A percentile compares a stretch with the other conserved stretches of the same genome.
phyloP scores from a whole-genome alignment of 1,140 invertebrate genomes.

The Nixonia krombeini region DNA sequence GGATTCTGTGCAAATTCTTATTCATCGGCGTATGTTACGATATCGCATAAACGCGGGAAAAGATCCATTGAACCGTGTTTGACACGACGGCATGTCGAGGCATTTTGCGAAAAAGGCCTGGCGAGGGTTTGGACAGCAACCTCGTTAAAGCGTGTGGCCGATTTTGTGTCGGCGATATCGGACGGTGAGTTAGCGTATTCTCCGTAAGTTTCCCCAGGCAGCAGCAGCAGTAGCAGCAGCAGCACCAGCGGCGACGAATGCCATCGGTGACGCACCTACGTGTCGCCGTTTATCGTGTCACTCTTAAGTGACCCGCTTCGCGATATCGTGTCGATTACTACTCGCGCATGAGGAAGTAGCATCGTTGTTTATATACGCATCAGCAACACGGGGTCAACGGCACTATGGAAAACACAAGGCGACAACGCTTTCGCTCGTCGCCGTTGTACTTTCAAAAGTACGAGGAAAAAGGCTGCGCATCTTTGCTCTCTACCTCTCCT shows the following conservation, averaged over 20 bases:
- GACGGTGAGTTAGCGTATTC: conserved; percentile 1
- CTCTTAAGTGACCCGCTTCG: conserved; percentile 13
- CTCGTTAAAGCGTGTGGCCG: neutral
- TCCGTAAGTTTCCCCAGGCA: neutral
- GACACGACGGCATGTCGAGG: too few species aligned
- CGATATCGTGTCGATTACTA: conserved; percentile 12
- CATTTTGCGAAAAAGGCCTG: too few species aligned
- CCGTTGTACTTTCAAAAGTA: conserved; percentile 12
- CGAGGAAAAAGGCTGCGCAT: conserved; percentile 4
- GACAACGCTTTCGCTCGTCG: conserved; percentile 16
- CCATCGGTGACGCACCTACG: conserved; percentile 6
- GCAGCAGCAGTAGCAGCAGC: neutral
- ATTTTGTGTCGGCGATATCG: neutral
- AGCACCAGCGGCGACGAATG: neutral
- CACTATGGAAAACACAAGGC: conserved; percentile 15
- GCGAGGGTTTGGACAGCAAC: too few species aligned
- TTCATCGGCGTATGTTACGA: too few species aligned
- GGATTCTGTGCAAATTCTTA: too few species aligned
- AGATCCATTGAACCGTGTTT: too few species aligned
- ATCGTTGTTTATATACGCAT: conserved; percentile 9
- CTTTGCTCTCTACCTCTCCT: neutral
- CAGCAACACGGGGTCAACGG: conserved; percentile 5
- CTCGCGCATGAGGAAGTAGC: conserved; percentile 11
- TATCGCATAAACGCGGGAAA: too few species aligned
- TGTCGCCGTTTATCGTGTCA: conserved; percentile 13